Evolutionary conservation across 2,113 vertebrate genomes (phyloP).

Genomic region (Cottus gobio): DNA sequence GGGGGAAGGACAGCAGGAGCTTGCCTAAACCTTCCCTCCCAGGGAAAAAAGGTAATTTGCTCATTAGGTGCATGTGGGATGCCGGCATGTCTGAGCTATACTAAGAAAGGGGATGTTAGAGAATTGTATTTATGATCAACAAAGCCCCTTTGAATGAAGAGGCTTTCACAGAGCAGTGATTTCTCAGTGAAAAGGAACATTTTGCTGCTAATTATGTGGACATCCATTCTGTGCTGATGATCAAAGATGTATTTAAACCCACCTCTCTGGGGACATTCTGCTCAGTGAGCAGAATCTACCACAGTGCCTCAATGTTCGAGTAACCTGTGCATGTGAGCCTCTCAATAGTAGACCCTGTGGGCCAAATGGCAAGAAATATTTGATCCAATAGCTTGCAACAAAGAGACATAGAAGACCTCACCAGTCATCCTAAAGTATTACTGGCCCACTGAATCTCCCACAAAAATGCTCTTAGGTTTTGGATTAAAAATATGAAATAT

Average conservation of each 20-base stretch:
- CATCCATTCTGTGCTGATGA: not conserved
- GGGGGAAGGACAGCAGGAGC: constrained; percentile 21
- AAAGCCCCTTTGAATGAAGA: not conserved
- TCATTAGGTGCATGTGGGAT: constrained; percentile 1
- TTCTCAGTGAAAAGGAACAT: not conserved
- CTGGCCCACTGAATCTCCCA: no score
- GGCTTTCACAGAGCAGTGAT: not conserved
- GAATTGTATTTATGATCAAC: not conserved
- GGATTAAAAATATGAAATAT: not conserved
- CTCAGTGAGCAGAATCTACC: not conserved
- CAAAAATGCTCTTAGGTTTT: not conserved
- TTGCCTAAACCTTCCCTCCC: constrained; percentile 13
- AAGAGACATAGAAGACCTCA: not conserved
- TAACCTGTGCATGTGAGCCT: not conserved
- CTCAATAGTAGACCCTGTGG: not conserved
- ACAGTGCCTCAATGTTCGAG: not conserved
- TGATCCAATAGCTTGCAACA: not conserved
- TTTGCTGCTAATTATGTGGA: not conserved
- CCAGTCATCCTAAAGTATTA: not conserved
- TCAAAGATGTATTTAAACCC: not conserved
- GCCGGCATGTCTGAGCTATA: not conserved
- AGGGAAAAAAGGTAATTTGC: not conserved
- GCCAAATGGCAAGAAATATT: not conserved
- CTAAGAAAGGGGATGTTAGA: not conserved
- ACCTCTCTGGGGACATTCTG: not conserved